These are phyloP conservation scores for Orius insidiosus DNA, from an alignment of 1,140 invertebrate genomes.

Conservation along the genomic window DNA sequence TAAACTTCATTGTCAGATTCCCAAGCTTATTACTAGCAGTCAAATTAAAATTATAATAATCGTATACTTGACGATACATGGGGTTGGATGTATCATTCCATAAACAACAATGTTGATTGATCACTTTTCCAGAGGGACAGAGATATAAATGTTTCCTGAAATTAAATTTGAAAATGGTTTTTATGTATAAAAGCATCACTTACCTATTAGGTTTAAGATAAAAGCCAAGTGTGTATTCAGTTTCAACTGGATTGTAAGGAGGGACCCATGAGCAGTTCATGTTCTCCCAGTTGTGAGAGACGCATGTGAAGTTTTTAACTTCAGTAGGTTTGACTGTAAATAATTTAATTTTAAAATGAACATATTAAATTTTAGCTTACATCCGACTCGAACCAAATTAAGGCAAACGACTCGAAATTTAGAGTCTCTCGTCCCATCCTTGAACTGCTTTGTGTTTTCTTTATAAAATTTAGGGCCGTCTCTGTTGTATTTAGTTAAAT, in stretches of 20 bases:
- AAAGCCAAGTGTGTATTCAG: slow-evolving; percentile 36
- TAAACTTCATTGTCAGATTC: slow-evolving; percentile 27
- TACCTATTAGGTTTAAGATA: slow-evolving; percentile 26
- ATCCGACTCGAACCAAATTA: slow-evolving; percentile 33
- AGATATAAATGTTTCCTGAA: not conserved
- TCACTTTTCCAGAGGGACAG: slow-evolving; percentile 16
- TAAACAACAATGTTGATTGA: slow-evolving; percentile 25
- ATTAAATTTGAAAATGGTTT: slow-evolving; percentile 8
- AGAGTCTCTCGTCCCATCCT: not conserved
- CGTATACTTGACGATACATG: slow-evolving; percentile 37
- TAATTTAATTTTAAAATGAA: slow-evolving; percentile 3
- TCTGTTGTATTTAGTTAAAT: slow-evolving; percentile 4
- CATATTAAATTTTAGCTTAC: slow-evolving; percentile 17
- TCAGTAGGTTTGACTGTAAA: slow-evolving; percentile 27
- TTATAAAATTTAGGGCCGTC: slow-evolving; percentile 2
- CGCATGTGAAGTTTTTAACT: slow-evolving; percentile 41
- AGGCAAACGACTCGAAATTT: slow-evolving; percentile 26
- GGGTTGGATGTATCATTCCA: slow-evolving; percentile 38
- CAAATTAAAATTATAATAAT: slow-evolving; percentile 35
- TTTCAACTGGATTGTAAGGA: slow-evolving; percentile 31
- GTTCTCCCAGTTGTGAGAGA: slow-evolving; percentile 45
- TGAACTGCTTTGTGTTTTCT: not conserved
- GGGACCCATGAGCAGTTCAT: slow-evolving; percentile 44
- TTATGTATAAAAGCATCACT: slow-evolving; percentile 19
- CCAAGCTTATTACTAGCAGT: slow-evolving; percentile 36